Conservation (phyloP, 2,113 vertebrate species). For the Psittacus erithacus region DNA sequence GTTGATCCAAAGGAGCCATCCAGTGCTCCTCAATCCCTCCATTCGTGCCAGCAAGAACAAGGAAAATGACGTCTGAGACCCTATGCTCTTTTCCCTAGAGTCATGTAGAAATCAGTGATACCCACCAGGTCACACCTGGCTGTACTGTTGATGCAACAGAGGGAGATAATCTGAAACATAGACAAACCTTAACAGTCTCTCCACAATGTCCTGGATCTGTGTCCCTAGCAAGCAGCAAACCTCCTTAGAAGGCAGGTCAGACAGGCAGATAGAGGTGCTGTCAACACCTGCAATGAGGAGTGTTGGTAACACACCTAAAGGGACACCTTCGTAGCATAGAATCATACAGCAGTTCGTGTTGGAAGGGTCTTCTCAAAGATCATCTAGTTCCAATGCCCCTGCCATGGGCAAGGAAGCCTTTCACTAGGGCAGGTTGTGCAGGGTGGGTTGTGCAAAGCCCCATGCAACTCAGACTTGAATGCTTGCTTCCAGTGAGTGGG, state of each 20-base stretch:
- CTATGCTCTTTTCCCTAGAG: neutral
- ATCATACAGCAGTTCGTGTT: neutral
- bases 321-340: neutral
- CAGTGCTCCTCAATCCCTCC: neutral
- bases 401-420: neutral
- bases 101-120: neutral
- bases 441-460: neutral
- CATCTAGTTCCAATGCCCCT: neutral
- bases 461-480: neutral
- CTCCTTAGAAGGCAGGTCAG: neutral
- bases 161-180: neutral
- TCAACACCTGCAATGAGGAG: neutral
- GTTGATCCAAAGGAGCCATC: neutral
- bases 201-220: neutral
- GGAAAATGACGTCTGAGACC: neutral
- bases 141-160: neutral
- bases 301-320: neutral
- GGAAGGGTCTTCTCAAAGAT: neutral
- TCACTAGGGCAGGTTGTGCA: neutral
- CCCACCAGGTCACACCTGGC: neutral
- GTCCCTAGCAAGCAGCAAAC: neutral
- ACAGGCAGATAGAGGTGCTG: accelerated
- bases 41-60: neutral
- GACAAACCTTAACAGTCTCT: neutral
- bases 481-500: neutral